Conservation (phyloP, 2,113 vertebrate genomes). For the Embiotoca jacksoni region DNA sequence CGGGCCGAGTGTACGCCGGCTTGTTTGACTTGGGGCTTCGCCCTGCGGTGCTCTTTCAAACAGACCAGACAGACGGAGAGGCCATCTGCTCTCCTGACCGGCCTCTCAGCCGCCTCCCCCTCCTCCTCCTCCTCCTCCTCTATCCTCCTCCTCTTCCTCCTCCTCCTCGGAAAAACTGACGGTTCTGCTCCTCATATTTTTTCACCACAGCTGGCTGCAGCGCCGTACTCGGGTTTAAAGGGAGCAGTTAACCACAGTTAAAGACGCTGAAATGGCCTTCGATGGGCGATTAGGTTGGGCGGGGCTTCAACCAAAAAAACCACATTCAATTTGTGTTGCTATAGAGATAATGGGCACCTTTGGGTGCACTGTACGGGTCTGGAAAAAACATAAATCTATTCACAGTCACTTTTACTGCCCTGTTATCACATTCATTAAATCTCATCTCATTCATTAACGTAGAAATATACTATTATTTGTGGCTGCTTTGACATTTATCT, state of each 20-base stretch:
- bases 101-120: constrained; percentile 40
- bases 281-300: background rate
- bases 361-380: too few relatives aligned
- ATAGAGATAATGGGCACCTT: background rate
- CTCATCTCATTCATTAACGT: background rate
- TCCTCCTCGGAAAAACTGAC: constrained; percentile 64
- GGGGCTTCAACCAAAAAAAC: background rate
- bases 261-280: background rate
- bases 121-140: constrained; percentile 26
- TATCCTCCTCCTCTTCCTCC: constrained; percentile 31
- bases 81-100: constrained; percentile 68
- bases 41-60: constrained; percentile 70
- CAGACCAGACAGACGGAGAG: constrained; percentile 72
- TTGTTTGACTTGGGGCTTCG: constrained; percentile 69
- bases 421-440: background rate
- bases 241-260: background rate
- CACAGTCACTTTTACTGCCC: background rate
- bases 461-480: background rate
- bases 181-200: constrained; percentile 24
- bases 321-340: constrained; percentile 10
- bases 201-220: constrained; percentile 55
- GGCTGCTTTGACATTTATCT: background rate
- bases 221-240: background rate
- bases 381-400: too few relatives aligned
- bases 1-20: constrained; percentile 16